Evolutionary conservation across 1,140 invertebrate genomes (phyloP).

Genomic region (Laupala kohalensis): DNA sequence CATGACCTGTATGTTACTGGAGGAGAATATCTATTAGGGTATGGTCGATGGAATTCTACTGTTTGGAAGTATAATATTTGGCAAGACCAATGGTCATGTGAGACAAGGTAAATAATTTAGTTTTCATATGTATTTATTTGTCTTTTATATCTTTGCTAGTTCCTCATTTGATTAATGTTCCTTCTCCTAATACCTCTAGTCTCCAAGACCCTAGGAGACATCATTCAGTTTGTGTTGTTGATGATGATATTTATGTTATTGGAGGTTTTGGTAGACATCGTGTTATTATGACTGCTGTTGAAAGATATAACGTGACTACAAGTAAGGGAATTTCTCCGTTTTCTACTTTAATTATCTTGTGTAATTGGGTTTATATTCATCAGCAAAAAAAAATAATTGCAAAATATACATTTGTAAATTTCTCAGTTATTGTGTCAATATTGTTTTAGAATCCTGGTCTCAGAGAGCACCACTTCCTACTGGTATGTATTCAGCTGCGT

Average conservation of each 20-base stretch:
- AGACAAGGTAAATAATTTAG: slow-evolving; percentile 17
- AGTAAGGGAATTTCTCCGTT: slow-evolving; percentile 13
- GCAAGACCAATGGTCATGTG: slow-evolving; percentile 20
- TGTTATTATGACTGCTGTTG: slow-evolving; percentile 20
- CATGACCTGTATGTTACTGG: slow-evolving; percentile 22
- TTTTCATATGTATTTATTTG: background rate
- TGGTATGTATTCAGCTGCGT: slow-evolving; percentile 19
- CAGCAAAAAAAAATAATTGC: background rate
- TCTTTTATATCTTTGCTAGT: background rate
- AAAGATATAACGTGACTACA: slow-evolving; percentile 18
- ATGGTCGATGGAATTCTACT: slow-evolving; percentile 22
- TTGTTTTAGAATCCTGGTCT: slow-evolving; percentile 18
- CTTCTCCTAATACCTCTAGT: slow-evolving; percentile 11
- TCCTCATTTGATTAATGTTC: background rate
- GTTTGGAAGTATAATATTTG: slow-evolving; percentile 23
- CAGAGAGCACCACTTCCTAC: slow-evolving; percentile 17
- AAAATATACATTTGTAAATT: background rate
- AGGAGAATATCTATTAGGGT: slow-evolving; percentile 22
- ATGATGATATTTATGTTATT: slow-evolving; percentile 22
- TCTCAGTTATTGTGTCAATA: background rate
- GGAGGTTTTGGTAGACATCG: slow-evolving; percentile 23
- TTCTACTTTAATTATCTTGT: background rate
- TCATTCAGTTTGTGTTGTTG: slow-evolving; percentile 20
- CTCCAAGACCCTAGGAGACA: slow-evolving; percentile 20
- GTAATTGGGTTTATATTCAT: slow-evolving; percentile 1